Evolutionary conservation across 2,888 invertebrate genomes (phyloP), one percentile per base, ranked within the genome.

Genomic region (Philaethria dido): DNA sequence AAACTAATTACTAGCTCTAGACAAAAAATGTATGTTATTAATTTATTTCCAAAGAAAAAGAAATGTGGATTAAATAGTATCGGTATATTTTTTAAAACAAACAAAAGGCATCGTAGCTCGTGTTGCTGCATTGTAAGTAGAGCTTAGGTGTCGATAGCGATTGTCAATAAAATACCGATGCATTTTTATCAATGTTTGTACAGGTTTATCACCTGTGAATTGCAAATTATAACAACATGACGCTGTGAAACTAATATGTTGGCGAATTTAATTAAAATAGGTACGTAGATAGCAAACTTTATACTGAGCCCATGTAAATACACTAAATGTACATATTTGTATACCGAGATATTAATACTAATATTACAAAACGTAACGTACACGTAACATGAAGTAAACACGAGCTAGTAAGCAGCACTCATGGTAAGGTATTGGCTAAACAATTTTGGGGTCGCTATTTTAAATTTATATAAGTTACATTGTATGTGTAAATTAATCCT

Each of bases 201-300:
- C 9, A 47, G 33, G 60, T 45, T 60, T 33, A 60, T n/a, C n/a
- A 55, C 8, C 33, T 45, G 18, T 33, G 0, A 33, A 33, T 60
- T 60, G 60, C 44, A 60, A 47, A 33, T 60, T 47, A 60, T 18
- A 45, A n/a, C 18, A 29, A 45, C 45, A 60, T 39, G 39, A n/a
- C 4, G 9, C 33, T 18, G 33, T 25, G 14, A 9, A 47, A 60
- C 29, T 45, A 33, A 18, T 29, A 47, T 29, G 14, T 20, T 60
- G 13, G 18, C 4, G 18, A 45, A 60, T 47, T 45, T 60, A 33
- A 45, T 60, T 60, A 60, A 60, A 45, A 45, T 29, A 18, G 1
- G 11, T 16, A 16, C 4, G 22, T 2, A 14, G n/a, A 13, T 13
- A 16, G 16, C 11, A n/a, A 29, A 52, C 29, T 52, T 16, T 52